Evolutionary conservation across 2,888 invertebrate species (phyloP), one percentile per base, ranked within the genome.

Genomic region (Drosophila diplacantha): DNA sequence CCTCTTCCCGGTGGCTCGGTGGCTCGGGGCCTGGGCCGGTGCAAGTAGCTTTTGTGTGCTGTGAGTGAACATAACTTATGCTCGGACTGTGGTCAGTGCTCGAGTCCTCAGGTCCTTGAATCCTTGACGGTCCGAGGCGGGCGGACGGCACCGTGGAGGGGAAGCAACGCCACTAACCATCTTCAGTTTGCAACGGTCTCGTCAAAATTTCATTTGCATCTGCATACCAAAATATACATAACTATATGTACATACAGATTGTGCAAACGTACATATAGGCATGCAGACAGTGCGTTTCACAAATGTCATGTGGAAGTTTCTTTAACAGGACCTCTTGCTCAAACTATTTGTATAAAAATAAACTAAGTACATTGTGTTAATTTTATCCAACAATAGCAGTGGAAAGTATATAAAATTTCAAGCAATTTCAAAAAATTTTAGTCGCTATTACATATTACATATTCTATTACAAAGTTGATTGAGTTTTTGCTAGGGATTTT

Each of bases 131-230:
- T 9, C 3, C 16, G 12, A n/a, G n/a, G 11, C n/a, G 22, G 22
- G 22, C 22, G 22, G 22, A 5, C 22, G 22, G 22, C 6, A 29
- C 11, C 20, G 6, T 22, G n/a, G n/a, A 11, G 16, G 44, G 16
- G 7, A 3, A 53, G 8, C 44, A 57, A 18, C 24, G 29, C 14
- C 31, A 46, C 44, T 20, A 46, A 46, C 64, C 62, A 44, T 44
- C 37, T 59, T 46, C 24, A 38, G 24, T 44, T 52, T 52, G 57
- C 47, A 53, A 32, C 35, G 22, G 37, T 44, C 57, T 59, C 56
- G 58, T 58, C 43, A 31, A 71, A 67, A 44, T 71, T 55, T 41
- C 71, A 67, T 71, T 71, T 67, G 70, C 71, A 66, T 49, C 69
- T 69, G 56, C 72, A 57, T 43, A 55, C 34, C 51, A 22, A 37